Evolutionary conservation across 2,888 invertebrate genomes (phyloP).

Genomic region (Yponomeuta plumbellus): DNA sequence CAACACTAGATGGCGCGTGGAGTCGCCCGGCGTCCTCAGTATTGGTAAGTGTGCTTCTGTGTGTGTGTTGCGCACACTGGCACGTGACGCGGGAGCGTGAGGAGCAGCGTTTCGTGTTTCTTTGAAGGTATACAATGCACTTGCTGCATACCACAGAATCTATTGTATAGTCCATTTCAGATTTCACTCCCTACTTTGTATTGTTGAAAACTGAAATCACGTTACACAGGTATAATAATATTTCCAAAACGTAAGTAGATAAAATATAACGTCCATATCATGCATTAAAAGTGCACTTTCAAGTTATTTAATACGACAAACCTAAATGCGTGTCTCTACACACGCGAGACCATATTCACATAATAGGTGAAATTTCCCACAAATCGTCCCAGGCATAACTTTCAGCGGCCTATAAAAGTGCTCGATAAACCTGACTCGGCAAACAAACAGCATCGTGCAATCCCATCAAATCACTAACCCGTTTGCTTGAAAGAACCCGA

Average conservation of each 20-base stretch:
- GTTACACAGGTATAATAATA: too few relatives aligned
- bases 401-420: conserved; percentile 16
- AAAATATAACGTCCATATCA: neutral
- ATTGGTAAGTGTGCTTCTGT: conserved; percentile 5
- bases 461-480: conserved; percentile 15
- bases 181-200: neutral
- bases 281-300: neutral
- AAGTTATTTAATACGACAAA: neutral
- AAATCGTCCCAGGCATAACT: conserved; percentile 6
- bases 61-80: conserved; percentile 29
- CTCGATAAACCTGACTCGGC: conserved; percentile 10
- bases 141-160: neutral
- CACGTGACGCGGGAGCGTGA: conserved; percentile 33
- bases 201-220: neutral
- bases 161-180: neutral
- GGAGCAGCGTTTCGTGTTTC: neutral
- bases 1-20: conserved; percentile 58
- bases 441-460: conserved; percentile 15
- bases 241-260: neutral
- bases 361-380: neutral
- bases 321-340: neutral
- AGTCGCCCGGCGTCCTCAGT: neutral
- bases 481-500: conserved; percentile 31
- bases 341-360: neutral
- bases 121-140: neutral